Evolutionary conservation across 2,113 vertebrate species (phyloP).

Genomic region (Tonatia bakeri): DNA sequence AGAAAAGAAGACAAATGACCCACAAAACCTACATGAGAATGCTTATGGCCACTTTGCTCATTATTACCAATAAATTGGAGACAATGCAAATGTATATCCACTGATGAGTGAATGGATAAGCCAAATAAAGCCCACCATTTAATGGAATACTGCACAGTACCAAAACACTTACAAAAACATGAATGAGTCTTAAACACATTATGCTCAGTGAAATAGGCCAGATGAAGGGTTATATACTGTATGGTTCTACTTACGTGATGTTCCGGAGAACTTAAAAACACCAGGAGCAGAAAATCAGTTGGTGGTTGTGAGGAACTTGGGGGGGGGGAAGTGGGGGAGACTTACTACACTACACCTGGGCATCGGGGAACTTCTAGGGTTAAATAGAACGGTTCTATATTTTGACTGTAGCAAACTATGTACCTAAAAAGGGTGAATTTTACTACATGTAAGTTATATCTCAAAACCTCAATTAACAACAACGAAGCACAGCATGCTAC

Average conservation of each 20-base stretch:
- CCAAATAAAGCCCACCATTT: background rate
- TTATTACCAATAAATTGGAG: background rate
- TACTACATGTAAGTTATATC: background rate
- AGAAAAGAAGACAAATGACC: background rate
- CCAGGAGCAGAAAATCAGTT: background rate
- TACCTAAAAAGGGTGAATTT: background rate
- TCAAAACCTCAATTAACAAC: slow-evolving; percentile 5
- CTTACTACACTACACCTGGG: background rate
- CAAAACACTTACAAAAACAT: background rate
- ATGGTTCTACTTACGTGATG: background rate
- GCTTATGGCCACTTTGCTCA: background rate
- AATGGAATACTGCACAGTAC: background rate
- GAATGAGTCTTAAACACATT: background rate
- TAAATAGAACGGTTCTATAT: background rate
- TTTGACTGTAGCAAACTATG: background rate
- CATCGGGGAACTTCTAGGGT: background rate
- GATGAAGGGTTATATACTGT: background rate
- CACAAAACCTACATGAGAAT: background rate
- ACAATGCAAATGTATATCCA: background rate
- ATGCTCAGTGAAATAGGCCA: background rate
- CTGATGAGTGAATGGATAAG: background rate
- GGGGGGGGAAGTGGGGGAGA: background rate
- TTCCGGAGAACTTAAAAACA: slow-evolving; percentile 27
- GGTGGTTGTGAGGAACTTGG: background rate
- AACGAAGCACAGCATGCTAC: background rate